phyloP scores from a whole-genome alignment of 2,888 invertebrate genomes.

The Cephus sareptanus region DNA sequence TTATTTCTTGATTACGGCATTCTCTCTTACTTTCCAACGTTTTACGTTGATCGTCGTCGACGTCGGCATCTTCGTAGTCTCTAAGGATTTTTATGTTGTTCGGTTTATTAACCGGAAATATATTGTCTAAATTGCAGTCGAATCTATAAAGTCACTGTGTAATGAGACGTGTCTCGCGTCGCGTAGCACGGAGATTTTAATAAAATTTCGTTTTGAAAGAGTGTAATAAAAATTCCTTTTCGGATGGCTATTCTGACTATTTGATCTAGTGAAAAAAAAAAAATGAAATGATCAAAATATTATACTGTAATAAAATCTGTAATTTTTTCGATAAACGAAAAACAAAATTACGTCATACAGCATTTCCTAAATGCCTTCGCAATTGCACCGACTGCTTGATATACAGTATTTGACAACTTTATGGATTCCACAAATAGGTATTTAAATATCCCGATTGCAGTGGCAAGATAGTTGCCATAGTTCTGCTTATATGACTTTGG shows the following conservation, averaged over 20 bases:
- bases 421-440: constrained; percentile 53
- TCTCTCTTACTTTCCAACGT: background rate
- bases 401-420: constrained; percentile 38
- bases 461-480: constrained; percentile 54
- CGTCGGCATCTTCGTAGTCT: constrained; percentile 15
- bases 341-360: background rate
- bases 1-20: constrained; percentile 17
- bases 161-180: background rate
- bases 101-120: background rate
- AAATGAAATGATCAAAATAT: background rate
- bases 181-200: background rate
- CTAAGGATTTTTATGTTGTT: constrained; percentile 4
- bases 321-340: background rate
- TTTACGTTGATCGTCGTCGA: constrained; percentile 2
- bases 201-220: too few species aligned
- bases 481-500: constrained; percentile 22
- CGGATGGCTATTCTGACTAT: background rate
- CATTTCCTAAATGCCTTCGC: constrained; percentile 33
- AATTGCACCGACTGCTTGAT: background rate
- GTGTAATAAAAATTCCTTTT: background rate
- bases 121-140: background rate
- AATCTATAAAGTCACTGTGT: background rate
- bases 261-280: background rate
- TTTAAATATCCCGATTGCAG: constrained; percentile 53
- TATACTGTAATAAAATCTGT: background rate